A percentile compares a stretch with the other conserved stretches of the same genome.
Conservation (phyloP, 2,888 invertebrate species). For the Orchesella flavescens region DNA sequence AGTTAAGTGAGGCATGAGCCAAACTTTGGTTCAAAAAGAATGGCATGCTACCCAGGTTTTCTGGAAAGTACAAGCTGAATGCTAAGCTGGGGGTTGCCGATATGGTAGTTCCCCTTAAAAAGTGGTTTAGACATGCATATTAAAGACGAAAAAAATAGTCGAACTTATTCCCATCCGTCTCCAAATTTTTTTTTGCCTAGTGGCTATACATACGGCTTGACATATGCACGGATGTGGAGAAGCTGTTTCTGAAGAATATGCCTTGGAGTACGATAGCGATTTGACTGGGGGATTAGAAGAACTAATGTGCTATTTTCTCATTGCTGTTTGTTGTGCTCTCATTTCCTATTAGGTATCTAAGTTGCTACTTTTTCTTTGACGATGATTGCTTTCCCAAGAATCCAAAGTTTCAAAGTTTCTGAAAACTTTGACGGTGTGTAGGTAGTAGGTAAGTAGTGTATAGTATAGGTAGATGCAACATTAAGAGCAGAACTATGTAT, state of each 20-base stretch:
- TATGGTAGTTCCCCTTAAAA: no score
- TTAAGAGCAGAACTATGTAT: neutral
- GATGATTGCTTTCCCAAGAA: slow-evolving; percentile 3
- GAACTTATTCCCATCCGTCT: no score
- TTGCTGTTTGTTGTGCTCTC: neutral
- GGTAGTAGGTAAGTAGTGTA: neutral
- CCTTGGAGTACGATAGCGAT: neutral
- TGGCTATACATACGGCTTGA: neutral
- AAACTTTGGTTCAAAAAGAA: no score
- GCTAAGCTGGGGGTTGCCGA: no score
- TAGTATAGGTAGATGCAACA: neutral
- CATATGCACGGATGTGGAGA: neutral
- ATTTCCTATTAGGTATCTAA: neutral
- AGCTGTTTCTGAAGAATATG: neutral
- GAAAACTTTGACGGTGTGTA: neutral
- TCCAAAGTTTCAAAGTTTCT: neutral
- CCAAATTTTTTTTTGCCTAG: neutral
- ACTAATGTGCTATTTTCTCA: neutral
- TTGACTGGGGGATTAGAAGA: neutral
- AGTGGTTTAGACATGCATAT: no score
- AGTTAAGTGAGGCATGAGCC: no score
- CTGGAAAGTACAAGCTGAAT: neutral
- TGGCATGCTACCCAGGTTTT: neutral
- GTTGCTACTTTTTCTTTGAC: neutral
- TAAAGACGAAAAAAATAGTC: no score